Conservation (phyloP, 2,113 vertebrate species). For the Cyrtonyx montezumae region DNA sequence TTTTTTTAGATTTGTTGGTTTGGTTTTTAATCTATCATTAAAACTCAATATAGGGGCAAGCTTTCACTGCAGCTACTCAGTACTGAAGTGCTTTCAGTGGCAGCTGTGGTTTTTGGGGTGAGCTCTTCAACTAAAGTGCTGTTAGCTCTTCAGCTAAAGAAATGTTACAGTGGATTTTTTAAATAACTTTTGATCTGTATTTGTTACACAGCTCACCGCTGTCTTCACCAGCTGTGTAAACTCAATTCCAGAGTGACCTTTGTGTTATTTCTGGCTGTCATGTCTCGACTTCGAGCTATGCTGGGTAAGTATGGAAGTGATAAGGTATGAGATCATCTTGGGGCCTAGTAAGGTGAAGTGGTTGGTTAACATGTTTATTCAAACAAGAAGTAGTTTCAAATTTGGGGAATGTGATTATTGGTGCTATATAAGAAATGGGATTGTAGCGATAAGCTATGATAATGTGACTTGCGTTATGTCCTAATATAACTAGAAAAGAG, state of each 20-base stretch:
- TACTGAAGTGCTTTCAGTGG: not conserved
- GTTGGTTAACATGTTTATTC: too few relatives aligned
- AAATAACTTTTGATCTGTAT: not conserved
- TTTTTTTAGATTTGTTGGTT: not conserved
- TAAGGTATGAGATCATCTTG: too few relatives aligned
- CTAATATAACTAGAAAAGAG: too few relatives aligned
- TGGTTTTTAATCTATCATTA: not conserved
- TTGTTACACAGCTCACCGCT: not conserved
- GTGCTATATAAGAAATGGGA: too few relatives aligned
- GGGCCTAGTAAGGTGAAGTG: too few relatives aligned
- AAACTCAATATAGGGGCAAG: not conserved
- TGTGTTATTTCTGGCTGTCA: not conserved
- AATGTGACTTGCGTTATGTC: too few relatives aligned
- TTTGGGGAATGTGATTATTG: too few relatives aligned
- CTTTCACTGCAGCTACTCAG: not conserved
- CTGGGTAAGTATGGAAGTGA: too few relatives aligned
- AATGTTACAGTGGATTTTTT: not conserved
- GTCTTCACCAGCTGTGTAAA: not conserved
- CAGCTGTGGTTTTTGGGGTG: not conserved
- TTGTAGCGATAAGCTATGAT: too few relatives aligned
- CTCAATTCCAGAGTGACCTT: accelerated
- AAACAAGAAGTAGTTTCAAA: too few relatives aligned
- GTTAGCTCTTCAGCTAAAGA: not conserved
- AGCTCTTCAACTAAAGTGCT: not conserved
- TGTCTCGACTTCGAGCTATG: too few relatives aligned